Evolutionary conservation across 2,888 invertebrate genomes (phyloP), one percentile per base, ranked within the genome.

Genomic region (Meiosimyza decipiens): DNA sequence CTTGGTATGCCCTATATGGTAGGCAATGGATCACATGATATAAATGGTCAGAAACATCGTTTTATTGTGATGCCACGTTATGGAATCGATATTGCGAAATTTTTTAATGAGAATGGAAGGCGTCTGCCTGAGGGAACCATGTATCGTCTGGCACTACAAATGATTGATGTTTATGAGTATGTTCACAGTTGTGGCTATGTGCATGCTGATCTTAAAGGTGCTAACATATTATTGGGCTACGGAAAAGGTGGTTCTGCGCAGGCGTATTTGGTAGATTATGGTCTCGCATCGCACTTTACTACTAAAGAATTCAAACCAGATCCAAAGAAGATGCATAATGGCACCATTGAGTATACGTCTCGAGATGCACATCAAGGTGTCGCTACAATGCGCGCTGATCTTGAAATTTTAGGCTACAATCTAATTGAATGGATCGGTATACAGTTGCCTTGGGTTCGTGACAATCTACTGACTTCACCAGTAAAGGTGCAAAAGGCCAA

Each of bases 261-360:
- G 81, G 91, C 95, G 0, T 97, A 93, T 87, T 88, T 99, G 12
- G 94, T 99, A 0, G 99, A 99, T 89, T 99, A 94, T 88, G 99
- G 99, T 0, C 88, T 99, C 54, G 97, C 96, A 0, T 91, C 92
- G 15, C 91, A 92, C 77, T 93, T 91, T 78, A 90, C 90, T 3
- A 92, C 92, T 0, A 94, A 93, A 80, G 93, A 93, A 72, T 96
- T 94, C 84, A 95, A 95, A 84, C 92, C 94, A 0, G 95, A 98
- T 87, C 94, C 95, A 0, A 95, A 95, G 80, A 94, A 93, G 84
- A 97, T 96, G 75, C 98, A 99, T 84, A 95, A 99, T 86, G 99
- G 99, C 0, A 99, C 99, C 0, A 94, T 98, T 74, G 97, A 99
- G 83, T 99, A 97, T 84, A 95, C 97, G 0, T 98, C 98, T 78